phyloP scores from a whole-genome alignment of 64 coral and sea anemone genomes.

The Montipora sp. region DNA sequence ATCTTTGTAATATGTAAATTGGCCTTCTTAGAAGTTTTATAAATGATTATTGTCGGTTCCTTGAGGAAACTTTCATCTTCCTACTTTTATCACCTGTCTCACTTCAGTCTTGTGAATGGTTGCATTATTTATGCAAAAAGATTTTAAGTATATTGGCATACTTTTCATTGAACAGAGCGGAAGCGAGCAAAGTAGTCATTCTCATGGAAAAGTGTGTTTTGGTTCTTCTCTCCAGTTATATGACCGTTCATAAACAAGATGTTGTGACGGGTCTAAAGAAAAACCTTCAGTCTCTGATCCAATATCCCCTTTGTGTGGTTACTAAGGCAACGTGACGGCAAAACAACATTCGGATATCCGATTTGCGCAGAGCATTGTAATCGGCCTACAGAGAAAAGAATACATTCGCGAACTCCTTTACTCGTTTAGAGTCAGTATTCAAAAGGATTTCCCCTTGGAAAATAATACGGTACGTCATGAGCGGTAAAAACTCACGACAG shows the following conservation, averaged over 20 bases:
- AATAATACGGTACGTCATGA: not conserved
- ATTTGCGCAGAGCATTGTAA: not conserved
- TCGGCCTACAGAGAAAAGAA: not conserved
- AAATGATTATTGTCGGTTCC: too few species aligned
- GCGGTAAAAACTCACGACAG: not conserved
- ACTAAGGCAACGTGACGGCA: slow-evolving; percentile 15
- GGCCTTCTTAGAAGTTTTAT: too few species aligned
- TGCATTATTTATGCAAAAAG: not conserved
- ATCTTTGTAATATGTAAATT: too few species aligned
- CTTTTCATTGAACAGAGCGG: not conserved
- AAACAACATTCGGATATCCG: slow-evolving; percentile 49
- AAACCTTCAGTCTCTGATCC: too few species aligned
- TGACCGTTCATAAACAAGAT: not conserved
- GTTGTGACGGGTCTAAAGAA: not conserved
- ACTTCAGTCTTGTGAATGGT: not conserved
- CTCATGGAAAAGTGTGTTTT: slow-evolving; percentile 9
- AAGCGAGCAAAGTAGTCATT: slow-evolving; percentile 12
- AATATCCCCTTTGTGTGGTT: not conserved
- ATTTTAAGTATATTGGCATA: not conserved
- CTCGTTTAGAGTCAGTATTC: not conserved
- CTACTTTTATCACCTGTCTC: not conserved
- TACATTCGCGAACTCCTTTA: not conserved
- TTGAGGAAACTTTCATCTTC: too few species aligned
- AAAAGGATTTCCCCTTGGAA: not conserved
- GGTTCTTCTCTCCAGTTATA: not conserved